Percentiles rank a stretch among this genome's conserved stretches.
Evolutionary conservation across 1,140 invertebrate species (phyloP).

Genomic region (Contarinia nasturtii): DNA sequence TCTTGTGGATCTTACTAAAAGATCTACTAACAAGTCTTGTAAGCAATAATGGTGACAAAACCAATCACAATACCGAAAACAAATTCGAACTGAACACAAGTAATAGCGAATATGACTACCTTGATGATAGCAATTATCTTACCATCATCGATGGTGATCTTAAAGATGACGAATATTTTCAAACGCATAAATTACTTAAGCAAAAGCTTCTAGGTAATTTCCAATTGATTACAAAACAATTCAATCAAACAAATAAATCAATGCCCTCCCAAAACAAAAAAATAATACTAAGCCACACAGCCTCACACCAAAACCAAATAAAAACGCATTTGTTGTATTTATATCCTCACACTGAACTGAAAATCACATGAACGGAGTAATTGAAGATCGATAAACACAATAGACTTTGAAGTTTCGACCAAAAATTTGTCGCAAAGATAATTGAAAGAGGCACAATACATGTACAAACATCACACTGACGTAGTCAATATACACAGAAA

Average conservation of each 20-base stretch:
- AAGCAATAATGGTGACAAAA: slow-evolving; percentile 23
- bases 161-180: slow-evolving; percentile 4
- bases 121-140: slow-evolving; percentile 21
- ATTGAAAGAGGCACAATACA: too few species aligned
- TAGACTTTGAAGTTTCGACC: too few species aligned
- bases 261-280: too few species aligned
- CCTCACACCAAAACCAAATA: too few species aligned
- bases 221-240: background rate
- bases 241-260: slow-evolving; percentile 4
- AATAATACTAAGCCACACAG: background rate
- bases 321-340: too few species aligned
- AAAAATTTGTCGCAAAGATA: too few species aligned
- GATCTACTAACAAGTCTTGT: slow-evolving; percentile 2
- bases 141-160: slow-evolving; percentile 13
- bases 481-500: too few species aligned
- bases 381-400: too few species aligned
- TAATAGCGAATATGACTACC: slow-evolving; percentile 27
- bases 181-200: background rate
- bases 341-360: too few species aligned
- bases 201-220: slow-evolving; percentile 1
- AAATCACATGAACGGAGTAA: too few species aligned
- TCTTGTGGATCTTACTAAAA: slow-evolving; percentile 4
- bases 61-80: slow-evolving; percentile 28
- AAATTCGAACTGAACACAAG: slow-evolving; percentile 28
- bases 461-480: too few species aligned